Evolutionary conservation across 92 coral and sea anemone species (phyloP).

Genomic region (Epizoanthus ramosus): DNA sequence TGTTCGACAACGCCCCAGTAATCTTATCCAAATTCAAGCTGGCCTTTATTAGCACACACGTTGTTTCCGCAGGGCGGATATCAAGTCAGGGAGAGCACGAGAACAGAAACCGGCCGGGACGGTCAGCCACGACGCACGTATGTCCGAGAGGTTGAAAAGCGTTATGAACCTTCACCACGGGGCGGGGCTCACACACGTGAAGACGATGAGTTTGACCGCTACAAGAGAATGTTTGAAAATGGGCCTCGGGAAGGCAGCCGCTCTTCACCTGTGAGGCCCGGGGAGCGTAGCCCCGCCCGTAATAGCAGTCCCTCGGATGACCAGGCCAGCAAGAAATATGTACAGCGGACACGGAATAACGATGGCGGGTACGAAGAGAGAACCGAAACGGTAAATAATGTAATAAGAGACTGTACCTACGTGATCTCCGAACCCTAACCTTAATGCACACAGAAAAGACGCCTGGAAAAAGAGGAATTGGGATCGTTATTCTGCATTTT

Average conservation of each 20-base stretch:
- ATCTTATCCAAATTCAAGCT: too few relatives aligned
- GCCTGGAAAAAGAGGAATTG: too few relatives aligned
- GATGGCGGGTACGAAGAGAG: slow-evolving; percentile 42
- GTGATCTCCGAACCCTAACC: too few relatives aligned
- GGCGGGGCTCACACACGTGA: not conserved
- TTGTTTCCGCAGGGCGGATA: not conserved
- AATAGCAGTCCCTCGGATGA: not conserved
- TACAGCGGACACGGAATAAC: not conserved
- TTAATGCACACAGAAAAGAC: too few relatives aligned
- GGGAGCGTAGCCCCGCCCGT: not conserved
- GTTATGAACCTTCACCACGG: not conserved
- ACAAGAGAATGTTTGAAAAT: slow-evolving; percentile 12
- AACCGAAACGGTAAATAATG: slow-evolving; percentile 40
- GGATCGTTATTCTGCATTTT: too few relatives aligned
- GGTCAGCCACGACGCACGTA: slow-evolving; percentile 4
- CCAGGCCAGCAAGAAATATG: slow-evolving; percentile 1
- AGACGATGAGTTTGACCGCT: slow-evolving; percentile 31
- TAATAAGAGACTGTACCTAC: too few relatives aligned
- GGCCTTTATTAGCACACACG: too few relatives aligned
- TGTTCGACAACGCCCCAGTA: too few relatives aligned
- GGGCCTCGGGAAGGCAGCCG: not conserved
- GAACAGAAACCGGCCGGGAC: slow-evolving; percentile 9
- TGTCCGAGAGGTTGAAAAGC: slow-evolving; percentile 10
- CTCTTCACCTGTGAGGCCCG: not conserved
- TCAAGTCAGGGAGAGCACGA: slow-evolving; percentile 12